Evolutionary conservation across 2,888 invertebrate genomes (phyloP), one percentile per base, ranked within the genome.

Genomic region (Harmothoe impar): DNA sequence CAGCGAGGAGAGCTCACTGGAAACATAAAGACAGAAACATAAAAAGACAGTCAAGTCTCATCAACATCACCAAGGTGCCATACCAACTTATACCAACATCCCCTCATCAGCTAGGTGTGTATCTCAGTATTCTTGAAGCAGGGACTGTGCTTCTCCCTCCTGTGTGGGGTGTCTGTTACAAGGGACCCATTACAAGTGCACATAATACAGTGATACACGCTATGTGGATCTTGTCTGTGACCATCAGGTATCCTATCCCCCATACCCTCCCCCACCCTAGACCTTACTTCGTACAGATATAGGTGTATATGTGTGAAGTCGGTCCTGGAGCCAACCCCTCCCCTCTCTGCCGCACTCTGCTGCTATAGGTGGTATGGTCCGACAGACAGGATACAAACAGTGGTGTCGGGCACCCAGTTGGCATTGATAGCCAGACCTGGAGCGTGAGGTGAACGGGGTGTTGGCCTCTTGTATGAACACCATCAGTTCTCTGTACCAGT

Each of bases 351-450:
- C 54, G 54, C 12, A 52, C 17, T 15, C 17, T 52, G 54, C 17
- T 10, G 54, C 62, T 62, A n/a, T 20, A 15, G 62, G 62, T n/a
- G 62, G 62, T 15, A 62, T 12, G 62, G 62, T 20, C 62, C 12
- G 62, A n/a, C 20, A n/a, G 23, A 62, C n/a, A 20, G 62, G 62
- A 62, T 62, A 62, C 3, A 62, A 7, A 62, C 62, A 62, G 62
- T 52, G 54, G 54, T 62, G 12, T 62, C n/a, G 3, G 20, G 23
- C 3, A 20, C 15, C 29, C 15, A 25, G 72, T 72, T 72, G 68
- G 68, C 68, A 68, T 68, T 20, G n/a, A 68, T 23, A 72, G 72
- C 25, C 72, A 23, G 72, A 72, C 15, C 72, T 72, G 72, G 72
- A 72, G 72, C 72, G 72, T 72, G 62, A 72, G 72, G 25, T 29